These are phyloP conservation scores for Eristalis pertinax DNA, from an alignment of 2,888 invertebrate species.

Conservation along the genomic window DNA sequence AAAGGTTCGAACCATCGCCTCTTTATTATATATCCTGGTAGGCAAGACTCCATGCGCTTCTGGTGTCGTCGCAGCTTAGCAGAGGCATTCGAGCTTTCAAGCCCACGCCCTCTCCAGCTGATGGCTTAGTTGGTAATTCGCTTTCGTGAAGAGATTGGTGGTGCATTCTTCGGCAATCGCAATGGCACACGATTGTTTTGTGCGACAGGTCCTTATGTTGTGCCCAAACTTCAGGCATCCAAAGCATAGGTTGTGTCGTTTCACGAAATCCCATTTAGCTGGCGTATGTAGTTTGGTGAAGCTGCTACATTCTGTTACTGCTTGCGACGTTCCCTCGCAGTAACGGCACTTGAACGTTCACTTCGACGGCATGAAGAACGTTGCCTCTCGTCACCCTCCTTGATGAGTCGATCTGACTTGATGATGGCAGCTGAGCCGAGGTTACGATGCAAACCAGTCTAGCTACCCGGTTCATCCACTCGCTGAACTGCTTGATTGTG, in stretches of 20 bases:
- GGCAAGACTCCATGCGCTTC: neutral
- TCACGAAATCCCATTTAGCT: no score
- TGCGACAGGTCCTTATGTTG: no score
- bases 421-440: neutral
- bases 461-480: slow-evolving; percentile 20
- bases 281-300: neutral
- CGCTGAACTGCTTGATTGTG: slow-evolving; percentile 28
- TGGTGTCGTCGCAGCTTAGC: neutral
- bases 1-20: no score
- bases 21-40: neutral
- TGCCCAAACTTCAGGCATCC: no score
- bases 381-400: no score
- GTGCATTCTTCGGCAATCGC: neutral
- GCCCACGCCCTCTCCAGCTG: neutral
- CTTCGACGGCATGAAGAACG: no score
- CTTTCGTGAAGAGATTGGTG: neutral
- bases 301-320: neutral
- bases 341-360: no score
- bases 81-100: no score
- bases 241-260: no score
- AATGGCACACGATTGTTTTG: no score
- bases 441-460: slow-evolving; percentile 11
- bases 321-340: no score
- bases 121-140: neutral
- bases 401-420: neutral